A percentile compares a stretch with the other conserved stretches of the same genome.
Evolutionary conservation across 2,888 invertebrate genomes (phyloP).

Genomic region (Morpho helenor): DNA sequence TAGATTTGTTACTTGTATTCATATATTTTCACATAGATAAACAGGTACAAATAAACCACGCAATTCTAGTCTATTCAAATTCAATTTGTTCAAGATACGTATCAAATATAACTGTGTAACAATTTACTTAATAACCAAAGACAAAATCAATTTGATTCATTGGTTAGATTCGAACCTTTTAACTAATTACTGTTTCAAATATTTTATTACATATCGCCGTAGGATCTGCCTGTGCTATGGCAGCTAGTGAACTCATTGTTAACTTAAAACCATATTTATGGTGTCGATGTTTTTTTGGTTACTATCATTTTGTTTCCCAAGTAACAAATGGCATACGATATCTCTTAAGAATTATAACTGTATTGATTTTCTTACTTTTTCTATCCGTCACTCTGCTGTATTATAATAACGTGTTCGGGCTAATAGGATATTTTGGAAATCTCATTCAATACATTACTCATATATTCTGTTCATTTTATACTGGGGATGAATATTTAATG

Average conservation of each 20-base stretch:
- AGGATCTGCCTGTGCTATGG: no score
- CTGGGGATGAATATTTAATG: constrained; percentile 6
- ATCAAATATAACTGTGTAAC: no score
- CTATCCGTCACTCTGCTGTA: background rate
- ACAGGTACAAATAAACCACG: no score
- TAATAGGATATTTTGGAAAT: background rate
- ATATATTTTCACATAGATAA: no score
- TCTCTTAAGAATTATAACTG: background rate
- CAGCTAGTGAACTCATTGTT: background rate
- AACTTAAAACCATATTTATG: constrained; percentile 5
- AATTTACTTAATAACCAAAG: no score
- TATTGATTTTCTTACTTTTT: background rate
- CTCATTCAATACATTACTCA: background rate
- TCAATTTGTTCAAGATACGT: no score
- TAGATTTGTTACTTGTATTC: no score
- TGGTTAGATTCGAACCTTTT: no score
- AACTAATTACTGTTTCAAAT: no score
- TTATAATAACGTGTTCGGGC: background rate
- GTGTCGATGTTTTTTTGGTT: constrained; percentile 10
- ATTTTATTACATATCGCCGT: no score
- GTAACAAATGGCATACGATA: background rate
- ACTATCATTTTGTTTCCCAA: background rate
- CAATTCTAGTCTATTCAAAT: no score
- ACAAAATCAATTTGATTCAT: no score
- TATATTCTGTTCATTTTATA: constrained; percentile 3